phyloP scores from a whole-genome alignment of 2,113 vertebrate species.

The Odontesthes bonariensis region DNA sequence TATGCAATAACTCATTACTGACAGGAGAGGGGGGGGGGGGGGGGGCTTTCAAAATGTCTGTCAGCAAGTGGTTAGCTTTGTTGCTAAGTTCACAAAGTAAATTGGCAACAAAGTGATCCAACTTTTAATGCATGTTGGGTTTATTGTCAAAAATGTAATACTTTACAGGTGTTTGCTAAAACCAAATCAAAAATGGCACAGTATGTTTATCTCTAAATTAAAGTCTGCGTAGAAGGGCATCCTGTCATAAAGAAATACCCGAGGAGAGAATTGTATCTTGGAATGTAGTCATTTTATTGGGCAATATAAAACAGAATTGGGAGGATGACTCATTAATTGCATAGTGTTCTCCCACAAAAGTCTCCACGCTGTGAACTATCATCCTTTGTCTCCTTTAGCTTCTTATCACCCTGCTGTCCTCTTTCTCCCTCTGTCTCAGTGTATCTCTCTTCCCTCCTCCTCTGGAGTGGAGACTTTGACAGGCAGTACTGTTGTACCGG shows the following conservation, averaged over 20 bases:
- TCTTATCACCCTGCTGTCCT: background rate
- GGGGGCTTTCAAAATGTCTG: too few species aligned
- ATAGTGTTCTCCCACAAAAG: background rate
- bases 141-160: too few species aligned
- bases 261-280: background rate
- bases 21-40: too few species aligned
- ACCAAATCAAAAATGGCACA: too few species aligned
- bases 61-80: too few species aligned
- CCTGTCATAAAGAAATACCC: background rate
- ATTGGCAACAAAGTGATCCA: too few species aligned
- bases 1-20: too few species aligned
- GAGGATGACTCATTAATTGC: background rate
- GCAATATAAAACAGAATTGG: background rate
- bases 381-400: background rate
- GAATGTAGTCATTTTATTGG: background rate
- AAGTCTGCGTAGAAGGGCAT: background rate
- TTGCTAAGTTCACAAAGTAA: too few species aligned
- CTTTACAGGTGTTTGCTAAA: too few species aligned
- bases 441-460: background rate
- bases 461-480: conserved; percentile 1
- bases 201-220: too few species aligned
- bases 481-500: background rate
- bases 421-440: background rate
- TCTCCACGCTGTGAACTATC: background rate
- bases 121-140: too few species aligned